A percentile compares a stretch with the other conserved stretches of the same genome.
Conservation (phyloP, 2,888 invertebrate species). For the Vannuccia rotundouncinata region DNA sequence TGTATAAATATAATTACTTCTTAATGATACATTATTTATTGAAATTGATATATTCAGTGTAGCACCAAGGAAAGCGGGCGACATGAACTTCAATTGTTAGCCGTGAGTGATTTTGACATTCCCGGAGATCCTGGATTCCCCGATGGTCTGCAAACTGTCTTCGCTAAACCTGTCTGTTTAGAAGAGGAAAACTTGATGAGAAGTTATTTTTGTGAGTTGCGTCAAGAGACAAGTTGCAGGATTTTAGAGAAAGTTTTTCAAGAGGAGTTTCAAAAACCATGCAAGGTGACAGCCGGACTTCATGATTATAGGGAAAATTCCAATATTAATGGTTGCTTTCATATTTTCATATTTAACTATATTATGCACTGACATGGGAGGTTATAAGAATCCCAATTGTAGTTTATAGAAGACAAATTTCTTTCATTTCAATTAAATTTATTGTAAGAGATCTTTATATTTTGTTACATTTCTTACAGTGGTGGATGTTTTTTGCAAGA, state of each 20-base stretch:
- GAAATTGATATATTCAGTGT: too few species aligned
- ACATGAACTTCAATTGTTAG: slow-evolving; percentile 59
- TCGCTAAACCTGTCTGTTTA: slow-evolving; percentile 72
- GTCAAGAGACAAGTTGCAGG: slow-evolving; percentile 86
- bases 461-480: slow-evolving; percentile 52
- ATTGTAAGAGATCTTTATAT: not conserved
- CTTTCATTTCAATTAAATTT: too few species aligned
- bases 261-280: slow-evolving; percentile 73
- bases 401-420: too few species aligned
- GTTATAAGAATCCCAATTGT: too few species aligned
- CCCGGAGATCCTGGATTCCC: slow-evolving; percentile 92
- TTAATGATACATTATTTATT: too few species aligned
- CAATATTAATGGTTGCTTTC: too few species aligned
- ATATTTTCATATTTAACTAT: too few species aligned
- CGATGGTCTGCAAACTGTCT: slow-evolving; percentile 76
- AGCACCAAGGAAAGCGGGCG: not conserved
- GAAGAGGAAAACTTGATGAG: slow-evolving; percentile 82
- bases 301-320: too few species aligned
- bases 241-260: slow-evolving; percentile 81
- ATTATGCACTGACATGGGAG: too few species aligned
- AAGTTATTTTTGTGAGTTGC: slow-evolving; percentile 81
- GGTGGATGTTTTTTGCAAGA: slow-evolving; percentile 98
- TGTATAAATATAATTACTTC: too few species aligned
- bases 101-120: slow-evolving; percentile 80
- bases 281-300: slow-evolving; percentile 62